Evolutionary conservation across 2,113 vertebrate species (phyloP), one percentile per base, ranked within the genome.

Genomic region (Nannobrachium achirus): DNA sequence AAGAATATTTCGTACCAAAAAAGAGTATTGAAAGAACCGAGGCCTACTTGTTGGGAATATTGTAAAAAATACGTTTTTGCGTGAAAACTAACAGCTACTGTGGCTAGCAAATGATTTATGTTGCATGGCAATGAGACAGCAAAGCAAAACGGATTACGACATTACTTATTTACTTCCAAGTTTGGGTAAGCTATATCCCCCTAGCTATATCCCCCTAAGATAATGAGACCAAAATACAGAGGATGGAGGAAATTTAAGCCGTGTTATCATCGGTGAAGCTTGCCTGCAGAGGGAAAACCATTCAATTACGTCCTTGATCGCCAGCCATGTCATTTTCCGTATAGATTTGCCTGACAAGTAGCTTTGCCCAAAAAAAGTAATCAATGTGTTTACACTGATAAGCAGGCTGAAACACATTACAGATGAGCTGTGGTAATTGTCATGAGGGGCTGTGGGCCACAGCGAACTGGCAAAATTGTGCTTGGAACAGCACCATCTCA

Each of bases 381-480:
- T 79, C 69, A 81, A 73, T 72, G 55, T 52, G 62, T 67, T 49
- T 46, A n/a, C 57, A 45, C 61, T 56, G 77, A 83, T 79, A 75
- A 79, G 57, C 55, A 62, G 66, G 41, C 4, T 66, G 46, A 75
- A 75, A 67, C 42, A 70, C 49, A 45, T 53, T 41, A 41, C 14
- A 39, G 50, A 14, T 59, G 69, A 71, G 66, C 45, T 56, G 72
- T 50, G 63, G 73, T 57, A 58, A 65, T 25, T 60, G 69, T 56
- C n/a, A 44, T 63, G 70, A 4, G 20, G 25, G 71, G 62, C 57
- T 71, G 66, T 63, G 64, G 71, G 73, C 66, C 63, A 14, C 76
- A 66, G 73, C 42, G 62, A 56, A 48, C 14, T 10, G 55, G 59
- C 63, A 15, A 2, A 64, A 69, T 48, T 66, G 61, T 61, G 10